A percentile compares a stretch with the other conserved stretches of the same genome.
Conservation (phyloP, 1,140 invertebrate species). For the Hylaeus volcanicus region DNA sequence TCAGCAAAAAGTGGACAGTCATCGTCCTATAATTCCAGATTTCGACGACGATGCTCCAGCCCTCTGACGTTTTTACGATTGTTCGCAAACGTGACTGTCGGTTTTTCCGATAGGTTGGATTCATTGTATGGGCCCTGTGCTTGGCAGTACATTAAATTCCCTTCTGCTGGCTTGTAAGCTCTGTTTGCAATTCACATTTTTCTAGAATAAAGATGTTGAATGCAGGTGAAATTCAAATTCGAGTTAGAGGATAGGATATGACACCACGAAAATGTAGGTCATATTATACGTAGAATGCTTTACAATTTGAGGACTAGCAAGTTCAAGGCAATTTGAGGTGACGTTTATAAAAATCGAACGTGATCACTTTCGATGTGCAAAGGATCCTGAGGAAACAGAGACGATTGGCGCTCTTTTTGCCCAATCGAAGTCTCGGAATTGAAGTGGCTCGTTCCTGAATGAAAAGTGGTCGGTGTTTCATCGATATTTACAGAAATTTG, state of each 20-base stretch:
- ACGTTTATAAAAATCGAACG: too few species aligned
- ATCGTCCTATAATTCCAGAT: not conserved
- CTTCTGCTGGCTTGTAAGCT: not conserved
- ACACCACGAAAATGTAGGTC: too few species aligned
- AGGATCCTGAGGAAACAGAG: too few species aligned
- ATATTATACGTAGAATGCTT: too few species aligned
- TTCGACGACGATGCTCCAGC: not conserved
- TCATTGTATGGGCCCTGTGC: too few species aligned
- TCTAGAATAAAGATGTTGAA: too few species aligned
- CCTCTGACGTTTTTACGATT: not conserved
- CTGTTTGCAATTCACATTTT: too few species aligned
- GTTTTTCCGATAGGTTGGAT: not conserved
- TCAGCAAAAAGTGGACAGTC: not conserved
- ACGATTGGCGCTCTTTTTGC: not conserved
- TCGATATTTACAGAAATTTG: constrained; percentile 8
- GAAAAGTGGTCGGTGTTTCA: not conserved
- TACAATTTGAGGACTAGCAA: too few species aligned
- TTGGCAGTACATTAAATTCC: constrained; percentile 9
- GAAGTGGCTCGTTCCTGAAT: not conserved
- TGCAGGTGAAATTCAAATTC: too few species aligned
- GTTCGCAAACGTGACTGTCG: not conserved
- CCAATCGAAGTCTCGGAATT: not conserved
- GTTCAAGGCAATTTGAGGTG: too few species aligned
- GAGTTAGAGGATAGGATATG: too few species aligned
- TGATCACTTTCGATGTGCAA: too few species aligned